A percentile compares a stretch with the other conserved stretches of the same genome.
phyloP scores from a whole-genome alignment of 92 coral and sea anemone genomes.

The Palythoa caribaeorum region DNA sequence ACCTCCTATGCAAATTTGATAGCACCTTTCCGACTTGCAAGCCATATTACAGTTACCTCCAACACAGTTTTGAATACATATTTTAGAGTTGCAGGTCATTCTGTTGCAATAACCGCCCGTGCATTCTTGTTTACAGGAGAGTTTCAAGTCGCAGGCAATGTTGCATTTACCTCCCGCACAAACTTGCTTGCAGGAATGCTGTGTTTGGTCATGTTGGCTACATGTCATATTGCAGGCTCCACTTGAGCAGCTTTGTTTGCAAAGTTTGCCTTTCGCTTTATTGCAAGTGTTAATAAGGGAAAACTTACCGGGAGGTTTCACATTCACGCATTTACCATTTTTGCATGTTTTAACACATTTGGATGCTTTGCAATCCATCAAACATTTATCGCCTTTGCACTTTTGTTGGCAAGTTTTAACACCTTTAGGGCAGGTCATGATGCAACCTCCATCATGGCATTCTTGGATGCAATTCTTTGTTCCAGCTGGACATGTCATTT shows the following conservation, averaged over 20 bases:
- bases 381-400: slow-evolving; percentile 74
- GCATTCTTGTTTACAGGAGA: slow-evolving; percentile 84
- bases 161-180: slow-evolving; percentile 88
- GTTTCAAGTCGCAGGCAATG: slow-evolving; percentile 67
- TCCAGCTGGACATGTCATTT: slow-evolving; percentile 45
- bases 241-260: slow-evolving; percentile 74
- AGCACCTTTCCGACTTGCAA: slow-evolving; percentile 78
- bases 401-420: slow-evolving; percentile 78
- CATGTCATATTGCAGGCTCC: slow-evolving; percentile 75
- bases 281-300: slow-evolving; percentile 63
- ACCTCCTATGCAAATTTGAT: slow-evolving; percentile 86
- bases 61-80: slow-evolving; percentile 85
- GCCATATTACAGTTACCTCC: slow-evolving; percentile 89
- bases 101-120: slow-evolving; percentile 77
- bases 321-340: slow-evolving; percentile 62
- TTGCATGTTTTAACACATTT: slow-evolving; percentile 70
- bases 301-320: slow-evolving; percentile 22
- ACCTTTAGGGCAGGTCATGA: slow-evolving; percentile 78
- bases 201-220: slow-evolving; percentile 22
- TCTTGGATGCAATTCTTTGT: slow-evolving; percentile 25
- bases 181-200: slow-evolving; percentile 69
- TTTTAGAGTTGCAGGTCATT: slow-evolving; percentile 76
- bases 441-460: slow-evolving; percentile 77
- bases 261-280: slow-evolving; percentile 56
- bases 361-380: slow-evolving; percentile 76